Evolutionary conservation across 2,113 vertebrate genomes (phyloP).

Genomic region (Protobothrops mucrosquamatus): DNA sequence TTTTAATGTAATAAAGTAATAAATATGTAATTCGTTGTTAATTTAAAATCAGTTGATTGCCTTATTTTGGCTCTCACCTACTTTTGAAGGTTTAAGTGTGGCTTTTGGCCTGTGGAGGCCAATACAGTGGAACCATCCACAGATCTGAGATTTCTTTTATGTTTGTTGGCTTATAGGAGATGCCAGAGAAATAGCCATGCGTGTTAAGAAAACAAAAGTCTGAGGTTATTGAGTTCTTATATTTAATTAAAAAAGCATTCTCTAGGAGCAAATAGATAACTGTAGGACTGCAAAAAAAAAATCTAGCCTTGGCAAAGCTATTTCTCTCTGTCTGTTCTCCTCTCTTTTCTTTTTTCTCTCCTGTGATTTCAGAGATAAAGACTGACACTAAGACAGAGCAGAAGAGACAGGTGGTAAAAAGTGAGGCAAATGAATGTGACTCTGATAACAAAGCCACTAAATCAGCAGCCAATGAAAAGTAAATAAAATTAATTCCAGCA

Average conservation of each 20-base stretch:
- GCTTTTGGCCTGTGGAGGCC: neutral
- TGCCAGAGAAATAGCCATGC: neutral
- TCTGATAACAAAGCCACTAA: conserved; percentile 49
- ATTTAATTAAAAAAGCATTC: neutral
- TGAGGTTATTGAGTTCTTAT: conserved; percentile 13
- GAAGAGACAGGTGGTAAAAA: conserved; percentile 47
- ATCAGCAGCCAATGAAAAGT: conserved; percentile 46
- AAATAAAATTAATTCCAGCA: conserved; percentile 38
- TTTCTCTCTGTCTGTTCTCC: neutral
- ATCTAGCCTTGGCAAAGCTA: neutral
- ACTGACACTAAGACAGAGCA: conserved; percentile 32
- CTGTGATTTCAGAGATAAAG: conserved; percentile 32
- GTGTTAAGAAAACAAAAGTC: neutral
- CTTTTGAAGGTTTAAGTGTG: neutral
- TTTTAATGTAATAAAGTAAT: neutral
- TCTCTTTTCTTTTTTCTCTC: neutral
- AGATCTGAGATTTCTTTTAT: neutral
- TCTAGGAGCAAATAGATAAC: conserved; percentile 36
- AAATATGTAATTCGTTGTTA: neutral
- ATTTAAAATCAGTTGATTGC: neutral
- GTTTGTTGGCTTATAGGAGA: neutral
- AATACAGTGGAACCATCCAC: too few relatives aligned
- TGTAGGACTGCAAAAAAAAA: conserved; percentile 38
- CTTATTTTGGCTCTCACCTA: neutral
- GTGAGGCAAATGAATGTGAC: conserved; percentile 43